Percentiles rank a stretch among this genome's conserved stretches.
Evolutionary conservation across 2,113 vertebrate species (phyloP).

Genomic region (Dromas ardeola): DNA sequence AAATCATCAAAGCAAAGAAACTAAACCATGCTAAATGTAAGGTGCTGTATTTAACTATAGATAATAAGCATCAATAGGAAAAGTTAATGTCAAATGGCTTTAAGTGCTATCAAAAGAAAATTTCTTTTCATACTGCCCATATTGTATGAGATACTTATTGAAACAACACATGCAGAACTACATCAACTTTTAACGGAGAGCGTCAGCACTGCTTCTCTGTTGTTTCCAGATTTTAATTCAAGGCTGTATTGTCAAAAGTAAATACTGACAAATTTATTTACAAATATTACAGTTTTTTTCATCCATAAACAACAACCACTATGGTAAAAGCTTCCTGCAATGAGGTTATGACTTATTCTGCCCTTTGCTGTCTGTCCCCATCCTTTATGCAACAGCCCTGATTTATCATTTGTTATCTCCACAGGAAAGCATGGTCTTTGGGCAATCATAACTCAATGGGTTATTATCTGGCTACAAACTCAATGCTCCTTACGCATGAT

Average conservation of each 20-base stretch:
- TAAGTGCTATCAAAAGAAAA: not conserved
- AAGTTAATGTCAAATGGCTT: not conserved
- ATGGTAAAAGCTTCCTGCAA: not conserved
- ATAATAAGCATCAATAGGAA: not conserved
- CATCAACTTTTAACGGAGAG: not conserved
- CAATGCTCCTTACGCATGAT: not conserved
- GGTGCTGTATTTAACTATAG: not conserved
- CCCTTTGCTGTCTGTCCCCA: not conserved
- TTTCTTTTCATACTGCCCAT: not conserved
- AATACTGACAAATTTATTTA: not conserved
- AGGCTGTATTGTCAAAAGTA: not conserved
- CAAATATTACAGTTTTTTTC: not conserved
- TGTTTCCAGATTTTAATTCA: not conserved
- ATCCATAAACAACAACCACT: not conserved
- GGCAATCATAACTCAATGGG: not conserved
- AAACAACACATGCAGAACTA: not conserved
- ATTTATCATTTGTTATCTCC: not conserved
- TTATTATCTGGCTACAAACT: not conserved
- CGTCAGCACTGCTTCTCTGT: not conserved
- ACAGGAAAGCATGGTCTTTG: not conserved
- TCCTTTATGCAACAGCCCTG: not conserved
- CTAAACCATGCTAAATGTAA: not conserved
- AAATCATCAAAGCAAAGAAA: not conserved
- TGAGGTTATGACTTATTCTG: not conserved
- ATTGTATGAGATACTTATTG: not conserved